Evolutionary conservation across 2,888 invertebrate species (phyloP), one percentile per base, ranked within the genome.

Genomic region (Zeuzera pyrina): DNA sequence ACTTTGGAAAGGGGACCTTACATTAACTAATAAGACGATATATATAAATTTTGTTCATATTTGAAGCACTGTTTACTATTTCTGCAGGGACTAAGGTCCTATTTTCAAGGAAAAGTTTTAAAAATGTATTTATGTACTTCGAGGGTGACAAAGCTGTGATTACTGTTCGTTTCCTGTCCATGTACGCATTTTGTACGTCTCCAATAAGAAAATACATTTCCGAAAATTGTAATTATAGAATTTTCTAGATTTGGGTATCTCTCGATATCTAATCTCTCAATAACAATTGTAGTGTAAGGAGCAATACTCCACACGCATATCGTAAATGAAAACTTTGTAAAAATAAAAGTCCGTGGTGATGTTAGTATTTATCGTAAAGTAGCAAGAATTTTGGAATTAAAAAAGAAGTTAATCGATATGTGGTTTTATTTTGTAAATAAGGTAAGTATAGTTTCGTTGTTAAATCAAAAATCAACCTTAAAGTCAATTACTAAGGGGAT

Each of bases 251-350:
- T 42, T 33, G 39, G 44, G 38, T 45, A 38, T 38, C 40, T 40
- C 48, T 37, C 36, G 23, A 38, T 41, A 37, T 37, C 37, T 39
- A 36, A n/a, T n/a, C n/a, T n/a, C 23, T 25, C n/a, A 26, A 31
- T 29, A 28, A 13, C 31, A 36, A 37, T 27, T 15, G 31, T 51
- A 49, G 50, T 30, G 33, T 54, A 53, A 66, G 57, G 56, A 74
- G 76, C 74, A 78, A 78, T 74, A 77, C 74, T 45, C 46, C 34
- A 43, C 54, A 65, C 61, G 73, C 78, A 79, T 79, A 77, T 79
- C 78, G 71, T 63, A 49, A 49, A 45, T 44, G 41, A 34, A 53
- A 45, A 54, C 48, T 54, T 56, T 71, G 64, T 67, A 69, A 52
- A 63, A 58, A 62, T 19, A 53, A 49, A 47, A 45, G 48, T 51